Evolutionary conservation across 2,113 vertebrate species (phyloP).

Genomic region (Triplophysa tibetana): DNA sequence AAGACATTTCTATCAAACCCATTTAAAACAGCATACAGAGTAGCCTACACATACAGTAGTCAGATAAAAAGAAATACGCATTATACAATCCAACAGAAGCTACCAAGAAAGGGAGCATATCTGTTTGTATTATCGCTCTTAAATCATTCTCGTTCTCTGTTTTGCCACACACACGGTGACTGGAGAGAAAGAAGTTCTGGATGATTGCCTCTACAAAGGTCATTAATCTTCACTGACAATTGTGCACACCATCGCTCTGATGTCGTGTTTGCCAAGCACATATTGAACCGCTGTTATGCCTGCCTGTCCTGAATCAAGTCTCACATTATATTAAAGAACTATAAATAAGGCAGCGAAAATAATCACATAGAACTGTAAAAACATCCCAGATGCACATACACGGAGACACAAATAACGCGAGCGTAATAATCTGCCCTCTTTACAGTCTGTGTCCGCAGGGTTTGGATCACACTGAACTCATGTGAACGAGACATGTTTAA

Average conservation of each 20-base stretch:
- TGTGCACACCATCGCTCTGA: conserved; percentile 5
- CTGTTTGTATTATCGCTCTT: conserved; percentile 74
- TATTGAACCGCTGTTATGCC: conserved; percentile 2
- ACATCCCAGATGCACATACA: not conserved
- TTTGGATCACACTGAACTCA: conserved; percentile 33
- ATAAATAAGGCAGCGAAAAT: not conserved
- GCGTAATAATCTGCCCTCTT: not conserved
- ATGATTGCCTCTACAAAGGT: conserved; percentile 33
- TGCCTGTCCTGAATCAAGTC: conserved; percentile 3
- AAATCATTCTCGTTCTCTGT: conserved; percentile 25
- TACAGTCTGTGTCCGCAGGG: conserved; percentile 33
- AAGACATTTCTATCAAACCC: not conserved
- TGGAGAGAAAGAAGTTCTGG: conserved; percentile 18
- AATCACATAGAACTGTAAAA: not conserved
- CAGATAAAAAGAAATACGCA: not conserved
- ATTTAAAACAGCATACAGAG: conserved; percentile 11
- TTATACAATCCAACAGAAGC: conserved; percentile 5
- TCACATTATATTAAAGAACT: not conserved
- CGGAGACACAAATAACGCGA: not conserved
- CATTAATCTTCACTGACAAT: conserved; percentile 40
- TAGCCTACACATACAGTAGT: conserved; percentile 13
- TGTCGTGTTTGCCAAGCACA: conserved; percentile 2
- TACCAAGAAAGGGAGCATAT: conserved; percentile 59
- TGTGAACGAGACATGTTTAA: conserved; percentile 30
- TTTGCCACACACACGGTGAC: conserved; percentile 26